phyloP scores from a whole-genome alignment of 2,113 vertebrate genomes.

The Nansenia antarctica region DNA sequence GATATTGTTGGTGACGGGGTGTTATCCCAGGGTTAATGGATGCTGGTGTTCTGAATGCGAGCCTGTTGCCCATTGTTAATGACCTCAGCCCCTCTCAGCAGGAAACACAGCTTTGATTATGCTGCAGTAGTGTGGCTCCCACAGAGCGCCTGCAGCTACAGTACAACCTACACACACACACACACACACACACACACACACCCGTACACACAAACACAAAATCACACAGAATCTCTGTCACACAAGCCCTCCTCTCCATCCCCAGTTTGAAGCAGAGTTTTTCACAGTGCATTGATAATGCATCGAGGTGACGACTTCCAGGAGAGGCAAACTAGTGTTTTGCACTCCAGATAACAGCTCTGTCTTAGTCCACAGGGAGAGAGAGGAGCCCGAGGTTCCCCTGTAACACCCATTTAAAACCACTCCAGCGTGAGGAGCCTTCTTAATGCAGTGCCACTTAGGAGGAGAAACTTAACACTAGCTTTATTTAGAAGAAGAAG shows the following conservation, averaged over 20 bases:
- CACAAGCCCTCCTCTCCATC: conserved; percentile 56
- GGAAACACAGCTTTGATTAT: not conserved
- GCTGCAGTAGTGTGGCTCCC: not conserved
- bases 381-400: conserved; percentile 57
- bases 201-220: conserved; percentile 16
- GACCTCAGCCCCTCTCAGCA: not conserved
- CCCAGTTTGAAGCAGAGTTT: conserved; percentile 52
- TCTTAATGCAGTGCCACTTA: conserved; percentile 68
- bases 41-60: not conserved
- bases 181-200: conserved; percentile 4
- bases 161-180: conserved; percentile 23
- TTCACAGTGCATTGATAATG: conserved; percentile 53
- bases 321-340: conserved; percentile 51
- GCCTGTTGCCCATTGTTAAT: not conserved
- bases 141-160: not conserved
- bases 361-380: conserved; percentile 60
- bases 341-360: conserved; percentile 59
- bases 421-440: conserved; percentile 64
- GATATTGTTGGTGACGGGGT: not conserved
- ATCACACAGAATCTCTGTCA: not conserved
- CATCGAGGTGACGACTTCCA: conserved; percentile 58
- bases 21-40: not conserved
- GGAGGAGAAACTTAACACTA: conserved; percentile 40
- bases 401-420: conserved; percentile 59
- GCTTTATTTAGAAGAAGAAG: no score